Percentiles rank a stretch among this genome's conserved stretches.
These are phyloP conservation scores for Andricus quercusramuli DNA, from an alignment of 2,888 invertebrate genomes.

Conservation along the genomic window DNA sequence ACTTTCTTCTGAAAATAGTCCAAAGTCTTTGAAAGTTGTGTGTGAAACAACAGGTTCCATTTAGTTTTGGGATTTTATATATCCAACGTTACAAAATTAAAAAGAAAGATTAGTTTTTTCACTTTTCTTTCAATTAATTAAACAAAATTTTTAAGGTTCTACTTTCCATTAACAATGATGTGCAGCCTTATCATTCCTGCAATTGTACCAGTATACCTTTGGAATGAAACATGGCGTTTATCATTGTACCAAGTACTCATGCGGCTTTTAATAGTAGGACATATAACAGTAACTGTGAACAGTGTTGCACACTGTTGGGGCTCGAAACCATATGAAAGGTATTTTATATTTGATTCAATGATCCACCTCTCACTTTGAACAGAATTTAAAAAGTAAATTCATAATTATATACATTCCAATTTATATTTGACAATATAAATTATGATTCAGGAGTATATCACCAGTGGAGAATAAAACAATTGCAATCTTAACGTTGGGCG, in stretches of 20 bases:
- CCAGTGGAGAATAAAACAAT: background rate
- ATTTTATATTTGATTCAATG: background rate
- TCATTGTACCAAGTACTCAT: background rate
- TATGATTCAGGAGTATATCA: background rate
- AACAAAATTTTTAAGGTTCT: background rate
- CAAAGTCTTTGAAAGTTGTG: too few relatives aligned
- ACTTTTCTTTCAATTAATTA: too few relatives aligned
- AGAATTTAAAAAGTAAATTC: too few relatives aligned
- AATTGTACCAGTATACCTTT: conserved; percentile 21
- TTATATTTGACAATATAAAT: background rate
- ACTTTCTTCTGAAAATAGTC: too few relatives aligned
- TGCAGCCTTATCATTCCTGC: background rate
- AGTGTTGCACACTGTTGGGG: conserved; percentile 19
- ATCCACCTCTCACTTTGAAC: too few relatives aligned
- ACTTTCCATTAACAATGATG: background rate
- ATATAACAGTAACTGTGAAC: conserved; percentile 2
- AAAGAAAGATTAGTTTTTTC: too few relatives aligned
- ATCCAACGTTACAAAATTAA: too few relatives aligned
- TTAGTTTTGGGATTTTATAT: too few relatives aligned
- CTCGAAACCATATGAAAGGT: conserved; percentile 13
- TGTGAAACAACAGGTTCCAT: too few relatives aligned
- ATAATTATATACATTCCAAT: too few relatives aligned
- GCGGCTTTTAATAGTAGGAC: background rate
- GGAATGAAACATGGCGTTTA: conserved; percentile 21
- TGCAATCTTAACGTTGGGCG: conserved; percentile 11